Percentiles rank a stretch among this genome's conserved stretches.
Conservation (phyloP, 2,888 invertebrate genomes). For the Leptopilina drosophilae region DNA sequence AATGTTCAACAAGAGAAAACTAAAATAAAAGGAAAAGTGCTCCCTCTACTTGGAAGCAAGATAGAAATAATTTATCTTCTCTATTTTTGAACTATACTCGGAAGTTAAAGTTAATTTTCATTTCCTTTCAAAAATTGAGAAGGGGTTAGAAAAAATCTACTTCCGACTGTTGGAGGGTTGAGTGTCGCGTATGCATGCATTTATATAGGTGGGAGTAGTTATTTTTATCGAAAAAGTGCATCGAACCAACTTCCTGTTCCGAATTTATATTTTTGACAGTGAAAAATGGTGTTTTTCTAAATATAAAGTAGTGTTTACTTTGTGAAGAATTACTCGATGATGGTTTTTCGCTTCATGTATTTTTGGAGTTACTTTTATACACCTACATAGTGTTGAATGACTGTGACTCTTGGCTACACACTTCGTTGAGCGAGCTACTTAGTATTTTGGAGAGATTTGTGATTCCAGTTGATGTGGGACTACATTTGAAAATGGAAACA, state of each 20-base stretch:
- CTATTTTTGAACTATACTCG: too few relatives aligned
- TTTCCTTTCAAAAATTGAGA: too few relatives aligned
- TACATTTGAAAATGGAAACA: conserved; percentile 21
- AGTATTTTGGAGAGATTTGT: conserved; percentile 14
- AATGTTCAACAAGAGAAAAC: too few relatives aligned
- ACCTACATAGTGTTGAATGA: conserved; percentile 5
- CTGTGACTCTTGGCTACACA: background rate
- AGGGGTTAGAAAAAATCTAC: too few relatives aligned
- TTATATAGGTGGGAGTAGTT: background rate
- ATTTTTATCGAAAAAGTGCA: conserved; percentile 26
- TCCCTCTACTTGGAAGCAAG: too few relatives aligned
- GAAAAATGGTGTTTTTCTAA: conserved; percentile 24
- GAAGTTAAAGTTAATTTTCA: too few relatives aligned
- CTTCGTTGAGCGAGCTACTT: conserved; percentile 18
- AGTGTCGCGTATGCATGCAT: too few relatives aligned
- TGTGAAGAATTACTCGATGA: conserved; percentile 26
- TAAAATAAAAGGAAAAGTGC: too few relatives aligned
- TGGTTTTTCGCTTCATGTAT: conserved; percentile 20
- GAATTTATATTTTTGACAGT: conserved; percentile 8
- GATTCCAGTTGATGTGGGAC: conserved; percentile 21
- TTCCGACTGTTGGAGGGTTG: background rate
- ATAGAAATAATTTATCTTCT: too few relatives aligned
- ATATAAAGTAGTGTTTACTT: conserved; percentile 24
- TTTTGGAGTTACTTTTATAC: conserved; percentile 7
- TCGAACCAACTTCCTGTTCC: conserved; percentile 11